Evolutionary conservation across 2,797 vertebrate species (phyloP).

Genomic region (Vespertilio murinus): DNA sequence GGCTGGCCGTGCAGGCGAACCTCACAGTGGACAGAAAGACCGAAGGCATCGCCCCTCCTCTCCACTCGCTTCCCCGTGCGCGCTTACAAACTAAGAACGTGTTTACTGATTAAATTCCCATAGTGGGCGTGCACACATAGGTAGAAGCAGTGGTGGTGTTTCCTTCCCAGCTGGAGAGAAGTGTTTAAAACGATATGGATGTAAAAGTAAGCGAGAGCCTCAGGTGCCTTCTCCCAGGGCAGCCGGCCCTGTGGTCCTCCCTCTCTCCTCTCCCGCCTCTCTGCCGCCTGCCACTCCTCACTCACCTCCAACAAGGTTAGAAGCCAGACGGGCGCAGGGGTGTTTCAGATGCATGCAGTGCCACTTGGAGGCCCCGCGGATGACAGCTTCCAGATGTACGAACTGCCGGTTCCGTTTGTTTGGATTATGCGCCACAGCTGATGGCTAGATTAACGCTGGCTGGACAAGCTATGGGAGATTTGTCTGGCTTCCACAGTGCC

Average conservation of each 20-base stretch:
- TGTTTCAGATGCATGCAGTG: constrained; percentile 71
- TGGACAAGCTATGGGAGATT: constrained; percentile 90
- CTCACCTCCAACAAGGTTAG: constrained; percentile 54
- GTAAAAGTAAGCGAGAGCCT: background rate
- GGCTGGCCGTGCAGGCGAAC: background rate
- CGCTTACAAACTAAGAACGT: background rate
- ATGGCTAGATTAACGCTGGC: constrained; percentile 95
- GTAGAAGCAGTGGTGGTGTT: background rate
- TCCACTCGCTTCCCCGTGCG: background rate
- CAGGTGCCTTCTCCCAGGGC: background rate
- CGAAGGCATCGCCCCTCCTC: background rate
- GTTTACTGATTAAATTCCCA: background rate
- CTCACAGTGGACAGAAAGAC: background rate
- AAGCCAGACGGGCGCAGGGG: constrained; percentile 60
- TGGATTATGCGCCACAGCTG: constrained; percentile 94
- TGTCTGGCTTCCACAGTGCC: constrained; percentile 89
- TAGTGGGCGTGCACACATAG: background rate
- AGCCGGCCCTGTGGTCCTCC: background rate
- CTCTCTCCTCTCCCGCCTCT: background rate
- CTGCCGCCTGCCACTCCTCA: background rate
- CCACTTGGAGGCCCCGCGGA: constrained; percentile 86
- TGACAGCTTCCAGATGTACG: constrained; percentile 96
- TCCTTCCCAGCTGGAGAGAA: background rate
- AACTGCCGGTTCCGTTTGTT: constrained; percentile 92
- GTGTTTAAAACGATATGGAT: background rate